Evolutionary conservation across 2,888 invertebrate genomes (phyloP).

Genomic region (Incurvaria masculella): DNA sequence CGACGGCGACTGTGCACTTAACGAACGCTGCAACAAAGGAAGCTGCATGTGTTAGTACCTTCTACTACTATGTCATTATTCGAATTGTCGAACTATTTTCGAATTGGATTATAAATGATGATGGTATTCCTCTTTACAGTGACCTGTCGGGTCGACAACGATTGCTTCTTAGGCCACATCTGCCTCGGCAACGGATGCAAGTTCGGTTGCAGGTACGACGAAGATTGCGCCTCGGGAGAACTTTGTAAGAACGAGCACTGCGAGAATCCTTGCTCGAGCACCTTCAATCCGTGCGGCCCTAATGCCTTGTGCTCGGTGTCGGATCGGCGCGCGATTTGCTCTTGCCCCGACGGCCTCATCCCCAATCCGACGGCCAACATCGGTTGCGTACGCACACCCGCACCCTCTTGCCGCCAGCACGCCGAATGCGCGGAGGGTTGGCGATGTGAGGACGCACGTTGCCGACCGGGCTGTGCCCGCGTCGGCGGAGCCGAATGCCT

Average conservation of each 20-base stretch:
- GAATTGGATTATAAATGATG: neutral
- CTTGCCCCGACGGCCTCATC: constrained; percentile 74
- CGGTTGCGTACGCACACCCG: constrained; percentile 80
- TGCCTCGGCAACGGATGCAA: constrained; percentile 83
- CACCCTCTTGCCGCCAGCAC: constrained; percentile 71
- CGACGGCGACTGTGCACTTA: constrained; percentile 83
- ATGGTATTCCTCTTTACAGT: constrained; percentile 40
- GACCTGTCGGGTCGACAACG: constrained; percentile 87
- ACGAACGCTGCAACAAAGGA: constrained; percentile 82
- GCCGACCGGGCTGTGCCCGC: constrained; percentile 74
- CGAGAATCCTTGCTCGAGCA: constrained; percentile 66
- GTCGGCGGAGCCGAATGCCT: constrained; percentile 67
- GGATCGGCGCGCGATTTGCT: constrained; percentile 78
- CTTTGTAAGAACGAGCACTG: constrained; percentile 80
- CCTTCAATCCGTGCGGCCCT: constrained; percentile 77
- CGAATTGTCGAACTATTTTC: no score
- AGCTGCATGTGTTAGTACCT: constrained; percentile 74
- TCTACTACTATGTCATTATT: no score
- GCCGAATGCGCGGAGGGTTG: constrained; percentile 70
- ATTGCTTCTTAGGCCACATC: constrained; percentile 89
- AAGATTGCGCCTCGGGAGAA: constrained; percentile 83
- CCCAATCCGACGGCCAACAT: constrained; percentile 87
- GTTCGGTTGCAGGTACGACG: constrained; percentile 81
- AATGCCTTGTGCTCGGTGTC: constrained; percentile 78
- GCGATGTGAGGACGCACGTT: constrained; percentile 70